phyloP scores from a whole-genome alignment of 2,888 invertebrate species.

The Drosophila emarginata region DNA sequence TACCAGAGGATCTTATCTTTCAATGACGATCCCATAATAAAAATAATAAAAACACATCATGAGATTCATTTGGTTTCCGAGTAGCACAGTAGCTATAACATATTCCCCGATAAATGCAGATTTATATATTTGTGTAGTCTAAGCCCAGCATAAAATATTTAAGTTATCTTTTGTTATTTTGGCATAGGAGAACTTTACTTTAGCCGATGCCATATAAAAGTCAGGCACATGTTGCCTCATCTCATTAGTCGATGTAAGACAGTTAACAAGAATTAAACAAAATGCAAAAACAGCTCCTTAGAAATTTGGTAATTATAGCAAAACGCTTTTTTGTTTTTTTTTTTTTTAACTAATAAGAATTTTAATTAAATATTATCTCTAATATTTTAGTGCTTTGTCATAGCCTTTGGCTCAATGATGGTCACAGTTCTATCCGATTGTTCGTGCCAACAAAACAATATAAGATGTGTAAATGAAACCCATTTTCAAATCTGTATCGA shows the following conservation, averaged over 20 bases:
- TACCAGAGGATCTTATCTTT: slow-evolving; percentile 53
- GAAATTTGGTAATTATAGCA: slow-evolving; percentile 39
- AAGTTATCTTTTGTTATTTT: slow-evolving; percentile 25
- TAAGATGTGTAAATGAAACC: slow-evolving; percentile 60
- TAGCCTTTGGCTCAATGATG: slow-evolving; percentile 27
- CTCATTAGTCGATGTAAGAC: slow-evolving; percentile 42
- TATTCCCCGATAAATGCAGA: slow-evolving; percentile 13
- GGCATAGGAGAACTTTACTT: background rate
- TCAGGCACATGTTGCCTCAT: slow-evolving; percentile 8
- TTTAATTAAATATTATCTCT: too few relatives aligned
- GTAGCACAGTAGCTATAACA: slow-evolving; percentile 21
- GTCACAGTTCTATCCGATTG: slow-evolving; percentile 24
- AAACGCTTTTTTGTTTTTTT: too few relatives aligned
- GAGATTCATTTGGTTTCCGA: slow-evolving; percentile 35
- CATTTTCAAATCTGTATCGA: slow-evolving; percentile 60
- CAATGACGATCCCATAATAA: slow-evolving; percentile 59
- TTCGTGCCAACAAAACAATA: slow-evolving; percentile 50
- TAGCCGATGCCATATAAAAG: slow-evolving; percentile 52
- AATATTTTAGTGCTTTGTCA: slow-evolving; percentile 28
- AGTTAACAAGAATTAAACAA: slow-evolving; percentile 11
- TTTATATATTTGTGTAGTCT: slow-evolving; percentile 13
- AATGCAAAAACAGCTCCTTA: slow-evolving; percentile 44
- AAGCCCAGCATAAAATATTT: slow-evolving; percentile 36
- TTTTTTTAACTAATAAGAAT: too few relatives aligned
- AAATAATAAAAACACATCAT: slow-evolving; percentile 1